Evolutionary conservation across 2,113 vertebrate species (phyloP).

Genomic region (Apodemus sylvaticus): DNA sequence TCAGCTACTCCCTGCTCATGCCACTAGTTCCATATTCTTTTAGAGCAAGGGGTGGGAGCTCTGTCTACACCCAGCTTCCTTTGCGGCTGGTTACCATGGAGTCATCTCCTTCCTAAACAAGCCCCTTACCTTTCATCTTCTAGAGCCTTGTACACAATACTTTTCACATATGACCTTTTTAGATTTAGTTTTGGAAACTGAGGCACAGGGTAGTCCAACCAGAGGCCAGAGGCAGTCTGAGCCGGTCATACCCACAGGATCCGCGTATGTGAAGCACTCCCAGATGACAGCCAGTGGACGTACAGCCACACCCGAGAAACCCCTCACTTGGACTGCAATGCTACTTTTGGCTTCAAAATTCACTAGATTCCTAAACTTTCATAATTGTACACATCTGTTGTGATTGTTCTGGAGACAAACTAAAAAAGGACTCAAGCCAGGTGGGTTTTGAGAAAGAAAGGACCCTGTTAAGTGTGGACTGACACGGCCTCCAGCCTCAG

Average conservation of each 20-base stretch:
- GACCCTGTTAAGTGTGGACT: background rate
- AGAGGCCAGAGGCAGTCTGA: background rate
- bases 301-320: rapidly evolving
- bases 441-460: background rate
- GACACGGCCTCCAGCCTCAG: background rate
- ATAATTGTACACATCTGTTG: background rate
- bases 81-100: background rate
- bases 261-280: background rate
- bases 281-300: background rate
- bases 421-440: background rate
- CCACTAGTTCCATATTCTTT: background rate
- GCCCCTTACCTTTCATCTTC: background rate
- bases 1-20: background rate
- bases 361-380: background rate
- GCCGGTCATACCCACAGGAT: rapidly evolving
- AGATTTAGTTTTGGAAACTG: background rate
- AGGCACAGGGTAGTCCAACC: background rate
- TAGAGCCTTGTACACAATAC: background rate
- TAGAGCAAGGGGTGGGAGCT: background rate
- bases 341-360: background rate
- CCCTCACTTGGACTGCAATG: background rate
- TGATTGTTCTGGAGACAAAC: background rate
- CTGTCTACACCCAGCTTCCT: background rate
- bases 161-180: background rate
- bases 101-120: background rate